A percentile compares a stretch with the other conserved stretches of the same genome.
phyloP scores from a whole-genome alignment of 2,888 invertebrate genomes.

The Lithosia quadra region DNA sequence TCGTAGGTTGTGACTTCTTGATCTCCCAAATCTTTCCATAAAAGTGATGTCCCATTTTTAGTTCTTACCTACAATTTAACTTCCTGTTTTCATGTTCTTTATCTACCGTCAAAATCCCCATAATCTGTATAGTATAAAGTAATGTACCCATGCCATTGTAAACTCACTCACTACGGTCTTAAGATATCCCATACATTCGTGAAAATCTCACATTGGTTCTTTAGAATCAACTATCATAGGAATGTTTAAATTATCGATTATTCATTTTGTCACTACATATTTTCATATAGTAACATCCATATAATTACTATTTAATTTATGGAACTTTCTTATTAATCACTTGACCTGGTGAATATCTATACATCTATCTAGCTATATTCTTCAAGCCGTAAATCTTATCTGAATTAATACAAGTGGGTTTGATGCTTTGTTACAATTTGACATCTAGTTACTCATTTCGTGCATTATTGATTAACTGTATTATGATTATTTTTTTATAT shows the following conservation, averaged over 20 bases:
- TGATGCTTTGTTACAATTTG: conserved; percentile 23
- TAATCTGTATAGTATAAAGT: neutral
- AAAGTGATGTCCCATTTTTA: neutral
- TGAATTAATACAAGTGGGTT: conserved; percentile 20
- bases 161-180: neutral
- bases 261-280: neutral
- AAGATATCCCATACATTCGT: neutral
- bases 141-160: neutral
- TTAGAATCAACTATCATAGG: too few relatives aligned
- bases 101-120: neutral
- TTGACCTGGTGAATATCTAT: conserved; percentile 19
- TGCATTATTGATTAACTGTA: conserved; percentile 31
- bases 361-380: conserved; percentile 10
- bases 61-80: neutral
- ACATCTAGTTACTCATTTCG: conserved; percentile 19
- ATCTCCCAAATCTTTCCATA: neutral
- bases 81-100: neutral
- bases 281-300: neutral
- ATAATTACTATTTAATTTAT: conserved; percentile 16
- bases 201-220: neutral
- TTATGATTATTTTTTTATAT: too few relatives aligned
- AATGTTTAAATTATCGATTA: neutral
- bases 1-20: too few relatives aligned
- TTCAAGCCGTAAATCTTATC: conserved; percentile 37
- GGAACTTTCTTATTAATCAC: conserved; percentile 21